Conservation (phyloP, 2,797 vertebrate species). For the Notolepis coatsorum region DNA sequence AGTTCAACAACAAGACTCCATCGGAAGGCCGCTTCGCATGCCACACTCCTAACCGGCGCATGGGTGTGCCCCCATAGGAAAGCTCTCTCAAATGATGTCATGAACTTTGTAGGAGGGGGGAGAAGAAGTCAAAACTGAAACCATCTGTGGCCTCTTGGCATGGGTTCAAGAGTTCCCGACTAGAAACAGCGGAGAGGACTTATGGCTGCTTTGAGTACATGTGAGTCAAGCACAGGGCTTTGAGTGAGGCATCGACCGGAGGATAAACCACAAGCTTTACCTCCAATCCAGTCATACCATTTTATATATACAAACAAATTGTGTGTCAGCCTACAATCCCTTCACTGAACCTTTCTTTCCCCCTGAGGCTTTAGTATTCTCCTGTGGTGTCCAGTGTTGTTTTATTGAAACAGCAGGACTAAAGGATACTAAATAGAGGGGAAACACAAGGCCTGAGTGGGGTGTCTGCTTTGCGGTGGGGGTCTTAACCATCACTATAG, state of each 20-base stretch:
- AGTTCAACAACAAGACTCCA: background rate
- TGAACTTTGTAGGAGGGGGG: slow-evolving; percentile 15
- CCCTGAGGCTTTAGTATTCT: too few relatives aligned
- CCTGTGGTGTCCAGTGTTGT: too few relatives aligned
- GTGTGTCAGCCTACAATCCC: background rate
- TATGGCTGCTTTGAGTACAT: slow-evolving; percentile 24
- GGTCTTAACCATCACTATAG: too few relatives aligned
- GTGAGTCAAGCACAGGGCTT: slow-evolving; percentile 15
- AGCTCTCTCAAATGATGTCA: slow-evolving; percentile 59
- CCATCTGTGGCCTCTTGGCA: slow-evolving; percentile 45
- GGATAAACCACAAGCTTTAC: slow-evolving; percentile 29
- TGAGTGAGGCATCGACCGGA: slow-evolving; percentile 8
- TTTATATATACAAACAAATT: slow-evolving; percentile 15
- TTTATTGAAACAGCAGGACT: too few relatives aligned
- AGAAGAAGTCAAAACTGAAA: slow-evolving; percentile 31
- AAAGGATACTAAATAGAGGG: too few relatives aligned
- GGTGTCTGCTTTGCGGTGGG: too few relatives aligned
- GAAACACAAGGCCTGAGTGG: too few relatives aligned
- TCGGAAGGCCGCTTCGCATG: slow-evolving; percentile 15
- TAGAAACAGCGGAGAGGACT: slow-evolving; percentile 19
- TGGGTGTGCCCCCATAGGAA: slow-evolving; percentile 58
- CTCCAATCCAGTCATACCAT: slow-evolving; percentile 26
- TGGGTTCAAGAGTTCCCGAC: background rate
- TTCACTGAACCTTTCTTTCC: background rate
- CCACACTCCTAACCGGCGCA: slow-evolving; percentile 2